phyloP scores from a whole-genome alignment of 2,113 vertebrate genomes.

The Zosterops lateralis region DNA sequence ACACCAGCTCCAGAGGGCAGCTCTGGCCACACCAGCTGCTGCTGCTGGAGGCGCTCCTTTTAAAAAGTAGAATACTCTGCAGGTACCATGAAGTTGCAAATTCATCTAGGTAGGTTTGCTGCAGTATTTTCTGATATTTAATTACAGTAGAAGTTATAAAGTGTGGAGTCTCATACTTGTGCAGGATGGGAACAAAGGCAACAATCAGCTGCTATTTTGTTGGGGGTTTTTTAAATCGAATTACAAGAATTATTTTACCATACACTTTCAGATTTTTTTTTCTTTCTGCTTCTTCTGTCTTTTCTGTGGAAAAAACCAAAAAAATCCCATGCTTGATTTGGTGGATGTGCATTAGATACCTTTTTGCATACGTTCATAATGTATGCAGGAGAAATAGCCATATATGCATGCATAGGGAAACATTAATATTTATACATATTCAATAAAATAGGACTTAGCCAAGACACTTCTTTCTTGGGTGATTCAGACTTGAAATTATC shows the following conservation, averaged over 20 bases:
- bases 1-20: not conserved
- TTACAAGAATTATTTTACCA: not conserved
- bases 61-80: not conserved
- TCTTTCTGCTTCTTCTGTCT: not conserved
- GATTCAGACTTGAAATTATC: not conserved
- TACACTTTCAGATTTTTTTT: not conserved
- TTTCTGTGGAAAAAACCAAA: not conserved
- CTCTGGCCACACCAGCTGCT: not conserved
- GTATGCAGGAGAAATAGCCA: slow-evolving; percentile 30
- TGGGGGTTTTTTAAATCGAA: not conserved
- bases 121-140: not conserved
- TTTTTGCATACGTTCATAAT: not conserved
- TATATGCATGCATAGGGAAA: slow-evolving; percentile 37
- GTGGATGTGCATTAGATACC: slow-evolving; percentile 7
- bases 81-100: not conserved
- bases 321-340: not conserved
- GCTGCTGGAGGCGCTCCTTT: not conserved
- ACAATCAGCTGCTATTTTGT: not conserved
- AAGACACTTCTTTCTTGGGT: not conserved
- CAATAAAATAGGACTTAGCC: slow-evolving; percentile 8
- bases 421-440: slow-evolving; percentile 50
- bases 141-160: not conserved
- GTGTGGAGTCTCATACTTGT: not conserved
- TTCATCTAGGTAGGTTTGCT: not conserved
- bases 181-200: not conserved